Percentiles rank a stretch among this genome's conserved stretches.
These are phyloP conservation scores for Melanogrammus aeglefinus DNA, from an alignment of 2,797 vertebrate genomes.

Conservation along the genomic window DNA sequence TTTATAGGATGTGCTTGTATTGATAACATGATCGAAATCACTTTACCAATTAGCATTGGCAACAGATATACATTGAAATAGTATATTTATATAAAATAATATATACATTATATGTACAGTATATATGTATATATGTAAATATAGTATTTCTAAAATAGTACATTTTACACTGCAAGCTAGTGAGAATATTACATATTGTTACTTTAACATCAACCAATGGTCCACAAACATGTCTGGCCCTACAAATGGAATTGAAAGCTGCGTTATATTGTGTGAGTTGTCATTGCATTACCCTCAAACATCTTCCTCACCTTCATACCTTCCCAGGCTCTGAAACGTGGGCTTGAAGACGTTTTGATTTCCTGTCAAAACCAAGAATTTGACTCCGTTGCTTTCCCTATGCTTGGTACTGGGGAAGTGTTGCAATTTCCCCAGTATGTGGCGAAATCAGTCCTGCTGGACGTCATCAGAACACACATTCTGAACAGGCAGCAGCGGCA, in stretches of 20 bases:
- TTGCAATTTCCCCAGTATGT: constrained; percentile 49
- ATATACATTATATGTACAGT: too few species aligned
- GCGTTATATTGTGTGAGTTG: neutral
- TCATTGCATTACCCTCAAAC: neutral
- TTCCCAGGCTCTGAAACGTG: constrained; percentile 50
- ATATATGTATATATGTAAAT: too few species aligned
- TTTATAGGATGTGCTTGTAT: too few species aligned
- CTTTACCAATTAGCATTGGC: too few species aligned
- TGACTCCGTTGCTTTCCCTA: constrained; percentile 58
- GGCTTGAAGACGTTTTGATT: constrained; percentile 37
- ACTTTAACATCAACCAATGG: neutral
- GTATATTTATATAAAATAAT: too few species aligned
- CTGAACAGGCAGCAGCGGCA: neutral
- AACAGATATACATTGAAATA: too few species aligned
- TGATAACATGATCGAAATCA: too few species aligned
- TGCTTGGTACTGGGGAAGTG: constrained; percentile 52
- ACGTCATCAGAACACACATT: constrained; percentile 49
- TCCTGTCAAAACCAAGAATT: constrained; percentile 42
- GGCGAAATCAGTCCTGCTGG: constrained; percentile 43
- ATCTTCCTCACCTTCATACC: constrained; percentile 2
- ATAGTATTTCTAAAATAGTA: too few species aligned
- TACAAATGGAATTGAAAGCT: neutral
- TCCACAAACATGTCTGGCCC: neutral
- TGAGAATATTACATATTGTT: too few species aligned
- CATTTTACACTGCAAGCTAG: too few species aligned